A percentile compares a stretch with the other conserved stretches of the same genome.
Evolutionary conservation across 2,888 invertebrate species (phyloP).

Genomic region (Philereme vetulata): DNA sequence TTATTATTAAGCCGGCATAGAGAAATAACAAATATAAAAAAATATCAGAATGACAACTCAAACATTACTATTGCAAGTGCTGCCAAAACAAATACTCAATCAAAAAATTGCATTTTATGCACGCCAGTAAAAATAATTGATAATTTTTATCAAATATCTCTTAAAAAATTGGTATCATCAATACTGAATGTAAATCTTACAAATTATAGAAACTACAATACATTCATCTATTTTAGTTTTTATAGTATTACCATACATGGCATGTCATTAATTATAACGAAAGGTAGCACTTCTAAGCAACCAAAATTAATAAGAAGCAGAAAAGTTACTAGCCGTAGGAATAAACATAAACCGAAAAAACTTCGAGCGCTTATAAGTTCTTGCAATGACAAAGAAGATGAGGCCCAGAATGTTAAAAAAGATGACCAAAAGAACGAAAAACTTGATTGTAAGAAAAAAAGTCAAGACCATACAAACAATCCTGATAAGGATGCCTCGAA

Average conservation of each 20-base stretch:
- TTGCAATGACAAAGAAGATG: slow-evolving; percentile 4
- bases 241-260: slow-evolving; percentile 15
- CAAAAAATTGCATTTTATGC: too few relatives aligned
- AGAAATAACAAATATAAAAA: not conserved
- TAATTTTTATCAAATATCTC: too few relatives aligned
- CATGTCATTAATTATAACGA: slow-evolving; percentile 10
- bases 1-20: too few relatives aligned
- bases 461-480: slow-evolving; percentile 3
- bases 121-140: too few relatives aligned
- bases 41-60: too few relatives aligned
- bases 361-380: not conserved
- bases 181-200: too few relatives aligned
- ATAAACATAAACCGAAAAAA: slow-evolving; percentile 6
- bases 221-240: slow-evolving; percentile 12
- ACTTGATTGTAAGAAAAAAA: slow-evolving; percentile 2
- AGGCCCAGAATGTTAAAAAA: slow-evolving; percentile 1
- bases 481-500: not conserved
- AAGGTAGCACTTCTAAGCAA: slow-evolving; percentile 11
- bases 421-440: slow-evolving; percentile 4
- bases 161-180: too few relatives aligned
- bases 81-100: too few relatives aligned
- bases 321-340: slow-evolving; percentile 16
- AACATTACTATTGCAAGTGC: too few relatives aligned
- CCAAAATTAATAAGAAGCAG: slow-evolving; percentile 18
- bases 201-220: not conserved